These are phyloP conservation scores for Scaptomyza pallida DNA, from an alignment of 1,140 invertebrate genomes.

Conservation along the genomic window DNA sequence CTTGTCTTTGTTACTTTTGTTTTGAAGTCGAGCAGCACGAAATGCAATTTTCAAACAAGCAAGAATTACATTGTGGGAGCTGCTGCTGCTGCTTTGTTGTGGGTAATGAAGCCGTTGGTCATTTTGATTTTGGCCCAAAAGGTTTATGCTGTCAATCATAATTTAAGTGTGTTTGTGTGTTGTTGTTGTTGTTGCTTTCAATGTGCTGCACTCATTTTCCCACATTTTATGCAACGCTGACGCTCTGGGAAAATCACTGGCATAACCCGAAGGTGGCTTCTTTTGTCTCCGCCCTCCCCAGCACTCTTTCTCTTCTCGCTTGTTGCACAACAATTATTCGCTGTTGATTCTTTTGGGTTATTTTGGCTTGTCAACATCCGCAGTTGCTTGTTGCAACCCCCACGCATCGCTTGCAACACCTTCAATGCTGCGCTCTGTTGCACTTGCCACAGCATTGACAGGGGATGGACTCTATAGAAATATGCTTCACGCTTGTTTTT, in stretches of 20 bases:
- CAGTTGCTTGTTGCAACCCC: constrained; percentile 46
- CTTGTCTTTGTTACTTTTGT: constrained; percentile 55
- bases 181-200: neutral
- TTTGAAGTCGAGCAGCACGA: constrained; percentile 67
- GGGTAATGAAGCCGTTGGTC: constrained; percentile 73
- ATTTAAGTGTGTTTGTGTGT: constrained; percentile 25
- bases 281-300: neutral
- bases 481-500: constrained; percentile 63
- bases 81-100: constrained; percentile 14
- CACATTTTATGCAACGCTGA: constrained; percentile 67
- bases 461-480: constrained; percentile 33
- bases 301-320: constrained; percentile 3
- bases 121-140: constrained; percentile 28
- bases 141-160: constrained; percentile 44
- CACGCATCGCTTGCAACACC: constrained; percentile 55
- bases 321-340: constrained; percentile 74
- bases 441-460: constrained; percentile 29
- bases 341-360: constrained; percentile 37
- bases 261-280: constrained; percentile 47
- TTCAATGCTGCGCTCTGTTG: constrained; percentile 52
- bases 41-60: constrained; percentile 64
- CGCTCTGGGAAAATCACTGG: constrained; percentile 72
- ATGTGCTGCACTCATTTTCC: constrained; percentile 55
- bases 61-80: constrained; percentile 66
- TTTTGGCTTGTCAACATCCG: constrained; percentile 18